Percentiles rank a stretch among this genome's conserved stretches.
phyloP scores from a whole-genome alignment of 2,888 invertebrate species.

The Blera fallax region DNA sequence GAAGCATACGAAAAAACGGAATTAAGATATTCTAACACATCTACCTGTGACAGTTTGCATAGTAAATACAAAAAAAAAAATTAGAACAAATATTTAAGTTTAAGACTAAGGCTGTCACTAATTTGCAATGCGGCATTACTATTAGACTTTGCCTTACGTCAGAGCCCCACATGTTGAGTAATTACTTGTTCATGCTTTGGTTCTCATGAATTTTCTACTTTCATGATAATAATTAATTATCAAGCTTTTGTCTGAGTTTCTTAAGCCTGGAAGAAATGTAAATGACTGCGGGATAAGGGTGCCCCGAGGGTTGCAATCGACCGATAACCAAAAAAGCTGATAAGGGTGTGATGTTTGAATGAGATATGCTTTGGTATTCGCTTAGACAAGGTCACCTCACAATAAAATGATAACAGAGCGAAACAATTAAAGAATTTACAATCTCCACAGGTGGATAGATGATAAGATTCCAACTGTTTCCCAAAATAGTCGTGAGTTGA shows the following conservation, averaged over 20 bases:
- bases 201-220: neutral
- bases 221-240: neutral
- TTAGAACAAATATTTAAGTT: neutral
- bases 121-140: conserved; percentile 8
- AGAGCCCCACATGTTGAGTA: neutral
- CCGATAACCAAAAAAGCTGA: neutral
- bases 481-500: neutral
- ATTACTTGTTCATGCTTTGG: neutral
- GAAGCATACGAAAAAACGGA: neutral
- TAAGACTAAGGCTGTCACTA: neutral
- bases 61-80: neutral
- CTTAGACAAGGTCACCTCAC: conserved; percentile 4
- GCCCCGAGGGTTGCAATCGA: neutral
- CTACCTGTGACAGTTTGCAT: neutral
- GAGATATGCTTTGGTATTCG: neutral
- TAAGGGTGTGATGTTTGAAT: neutral
- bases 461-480: conserved; percentile 3
- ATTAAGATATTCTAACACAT: neutral
- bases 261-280: neutral
- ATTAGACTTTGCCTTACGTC: neutral
- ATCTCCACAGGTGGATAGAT: neutral
- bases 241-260: neutral
- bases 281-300: neutral
- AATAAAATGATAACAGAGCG: neutral
- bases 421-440: neutral